phyloP scores from a whole-genome alignment of 2,888 invertebrate genomes.

The Pandemis cinnamomeana region DNA sequence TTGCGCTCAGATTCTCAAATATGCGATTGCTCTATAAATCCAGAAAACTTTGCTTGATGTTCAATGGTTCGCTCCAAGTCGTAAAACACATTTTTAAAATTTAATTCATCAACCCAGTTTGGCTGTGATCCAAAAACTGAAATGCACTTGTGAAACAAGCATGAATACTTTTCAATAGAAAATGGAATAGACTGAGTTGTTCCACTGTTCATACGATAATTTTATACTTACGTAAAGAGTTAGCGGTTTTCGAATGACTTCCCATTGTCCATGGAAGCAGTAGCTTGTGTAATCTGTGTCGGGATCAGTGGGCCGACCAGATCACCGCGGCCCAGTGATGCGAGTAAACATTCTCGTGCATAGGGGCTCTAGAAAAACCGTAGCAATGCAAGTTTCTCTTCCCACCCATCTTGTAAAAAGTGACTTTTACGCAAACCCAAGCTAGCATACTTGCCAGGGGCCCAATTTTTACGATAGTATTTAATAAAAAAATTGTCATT shows the following conservation, averaged over 20 bases:
- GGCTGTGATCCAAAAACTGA: constrained; percentile 23
- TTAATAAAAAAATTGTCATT: too few species aligned
- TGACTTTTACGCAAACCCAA: too few species aligned
- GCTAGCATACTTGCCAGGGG: too few species aligned
- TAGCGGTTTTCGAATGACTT: constrained; percentile 22
- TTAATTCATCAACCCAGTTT: constrained; percentile 18
- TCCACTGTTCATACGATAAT: background rate
- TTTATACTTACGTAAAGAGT: constrained; percentile 2
- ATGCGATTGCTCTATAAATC: constrained; percentile 4
- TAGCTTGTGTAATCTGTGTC: background rate
- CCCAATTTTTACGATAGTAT: too few species aligned
- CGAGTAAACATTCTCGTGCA: constrained; percentile 8
- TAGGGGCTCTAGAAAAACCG: background rate
- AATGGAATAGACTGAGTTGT: constrained; percentile 11
- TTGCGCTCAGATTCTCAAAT: background rate
- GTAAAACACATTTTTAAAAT: constrained; percentile 9
- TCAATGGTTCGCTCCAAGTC: constrained; percentile 1
- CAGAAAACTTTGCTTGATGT: constrained; percentile 9
- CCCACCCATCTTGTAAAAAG: too few species aligned
- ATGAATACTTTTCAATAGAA: constrained; percentile 5
- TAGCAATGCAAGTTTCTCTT: too few species aligned
- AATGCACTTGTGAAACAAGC: constrained; percentile 10
- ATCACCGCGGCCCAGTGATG: constrained; percentile 29
- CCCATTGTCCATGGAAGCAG: background rate
- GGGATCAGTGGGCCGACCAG: constrained; percentile 6